Percentiles rank a stretch among this genome's conserved stretches.
phyloP scores from a whole-genome alignment of 2,797 vertebrate species.

The Thalassophryne amazonica region DNA sequence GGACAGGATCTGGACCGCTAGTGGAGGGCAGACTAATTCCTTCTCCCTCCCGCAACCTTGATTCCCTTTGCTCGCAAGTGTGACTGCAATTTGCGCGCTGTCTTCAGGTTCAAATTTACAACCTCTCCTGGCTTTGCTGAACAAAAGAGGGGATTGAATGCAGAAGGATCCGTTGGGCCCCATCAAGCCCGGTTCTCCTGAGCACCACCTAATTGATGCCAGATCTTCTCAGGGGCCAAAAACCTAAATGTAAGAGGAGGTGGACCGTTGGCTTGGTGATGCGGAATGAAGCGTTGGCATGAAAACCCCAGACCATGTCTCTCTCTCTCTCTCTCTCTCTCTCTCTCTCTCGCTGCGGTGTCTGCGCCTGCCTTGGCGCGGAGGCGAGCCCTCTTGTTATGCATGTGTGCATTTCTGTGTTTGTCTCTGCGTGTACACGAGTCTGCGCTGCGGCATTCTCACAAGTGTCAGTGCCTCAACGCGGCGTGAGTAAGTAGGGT shows the following conservation, averaged over 20 bases:
- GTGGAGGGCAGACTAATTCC: constrained; percentile 56
- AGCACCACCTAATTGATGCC: constrained; percentile 75
- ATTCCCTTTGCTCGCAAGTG: constrained; percentile 63
- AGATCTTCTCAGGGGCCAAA: constrained; percentile 67
- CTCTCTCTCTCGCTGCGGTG: constrained; percentile 33
- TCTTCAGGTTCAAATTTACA: constrained; percentile 76
- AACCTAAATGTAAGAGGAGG: constrained; percentile 53
- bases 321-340: constrained; percentile 24
- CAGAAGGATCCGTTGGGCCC: constrained; percentile 64
- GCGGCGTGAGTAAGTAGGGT: constrained; percentile 78
- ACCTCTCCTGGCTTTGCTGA: constrained; percentile 66
- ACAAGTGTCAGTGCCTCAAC: constrained; percentile 74
- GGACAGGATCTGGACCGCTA: constrained; percentile 44
- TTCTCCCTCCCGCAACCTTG: constrained; percentile 57
- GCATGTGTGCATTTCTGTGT: constrained; percentile 7
- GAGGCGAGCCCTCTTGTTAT: constrained; percentile 42
- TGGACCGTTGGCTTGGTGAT: constrained; percentile 47
- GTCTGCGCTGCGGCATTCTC: constrained; percentile 59
- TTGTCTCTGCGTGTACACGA: not conserved
- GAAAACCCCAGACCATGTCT: constrained; percentile 44
- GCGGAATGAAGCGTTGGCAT: constrained; percentile 58
- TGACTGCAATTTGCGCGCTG: constrained; percentile 79
- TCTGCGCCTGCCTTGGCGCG: constrained; percentile 24
- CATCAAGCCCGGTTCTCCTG: constrained; percentile 60
- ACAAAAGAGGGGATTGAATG: constrained; percentile 74